Evolutionary conservation across 2,113 vertebrate species (phyloP), one percentile per base, ranked within the genome.

Genomic region (Megalops atlanticus): DNA sequence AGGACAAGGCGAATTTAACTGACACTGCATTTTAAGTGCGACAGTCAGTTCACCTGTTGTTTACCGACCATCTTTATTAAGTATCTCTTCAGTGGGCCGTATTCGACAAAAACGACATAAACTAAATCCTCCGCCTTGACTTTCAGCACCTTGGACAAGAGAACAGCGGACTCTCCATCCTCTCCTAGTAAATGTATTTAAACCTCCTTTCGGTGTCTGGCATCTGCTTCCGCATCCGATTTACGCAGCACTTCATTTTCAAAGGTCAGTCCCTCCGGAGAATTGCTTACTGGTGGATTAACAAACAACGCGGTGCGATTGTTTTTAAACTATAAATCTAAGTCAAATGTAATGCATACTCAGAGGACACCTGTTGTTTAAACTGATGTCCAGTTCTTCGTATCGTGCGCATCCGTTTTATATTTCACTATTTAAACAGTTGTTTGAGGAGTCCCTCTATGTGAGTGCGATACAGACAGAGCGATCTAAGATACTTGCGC

Each of bases 101-200:
- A 38, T 33, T 71, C 3, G 35, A 14, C 68, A 71, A 71, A 36
- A 38, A 3, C 58, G 4, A 49, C 18, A 15, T 73, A 33, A 74
- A 31, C 43, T 47, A 21, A 80, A 39, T 52, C 18, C 49, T 45
- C 27, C 15, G 31, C 27, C 31, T 52, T 73, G 54, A 47, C 58
- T 88, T 88, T 88, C 87, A 88, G 87, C 74, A 88, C 87, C 87
- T 85, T 86, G 85, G 87, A 85, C 87, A 88, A 77, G 82, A 86
- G 83, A 77, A 39, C 78, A 69, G 74, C 52, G 27, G 70, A 35
- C 33, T 33, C 49, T 14, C 27, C 18, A 49, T 31, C 74, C 74
- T 49, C 49, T 76, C 8, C 27, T 43, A 73, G 52, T 76, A 38
- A 58, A 69, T 38, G 24, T 80, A 24, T 18, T 80, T 10, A 80